Evolutionary conservation across 2,797 vertebrate genomes (phyloP).

Genomic region (Thaleichthys pacificus): DNA sequence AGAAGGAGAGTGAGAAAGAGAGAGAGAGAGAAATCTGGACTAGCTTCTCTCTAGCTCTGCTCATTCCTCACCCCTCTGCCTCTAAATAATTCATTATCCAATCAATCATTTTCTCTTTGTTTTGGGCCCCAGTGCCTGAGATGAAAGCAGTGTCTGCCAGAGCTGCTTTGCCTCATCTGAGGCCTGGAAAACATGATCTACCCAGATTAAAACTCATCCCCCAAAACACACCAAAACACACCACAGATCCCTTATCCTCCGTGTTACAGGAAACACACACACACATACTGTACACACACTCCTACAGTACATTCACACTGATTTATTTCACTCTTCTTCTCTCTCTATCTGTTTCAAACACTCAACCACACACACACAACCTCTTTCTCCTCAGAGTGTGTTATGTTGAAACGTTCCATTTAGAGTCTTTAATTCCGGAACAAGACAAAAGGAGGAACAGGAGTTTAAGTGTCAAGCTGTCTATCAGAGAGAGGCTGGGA

Average conservation of each 20-base stretch:
- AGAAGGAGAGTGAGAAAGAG: conserved; percentile 46
- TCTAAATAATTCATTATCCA: conserved; percentile 88
- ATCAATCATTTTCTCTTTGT: conserved; percentile 88
- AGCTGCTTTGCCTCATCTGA: conserved; percentile 84
- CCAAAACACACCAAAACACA: conserved; percentile 46
- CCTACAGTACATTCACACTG: conserved; percentile 45
- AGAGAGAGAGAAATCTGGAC: conserved; percentile 31
- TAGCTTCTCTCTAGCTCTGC: conserved; percentile 50
- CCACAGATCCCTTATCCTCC: neutral
- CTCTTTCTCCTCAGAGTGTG: conserved; percentile 2
- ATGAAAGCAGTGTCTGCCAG: conserved; percentile 82
- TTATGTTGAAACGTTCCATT: conserved; percentile 20
- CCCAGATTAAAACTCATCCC: conserved; percentile 74
- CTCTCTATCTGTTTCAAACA: conserved; percentile 19
- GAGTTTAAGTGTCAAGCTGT: conserved; percentile 12
- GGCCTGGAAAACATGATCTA: conserved; percentile 82
- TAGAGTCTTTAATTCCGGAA: conserved; percentile 28
- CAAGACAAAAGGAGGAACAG: conserved; percentile 24
- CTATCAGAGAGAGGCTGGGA: neutral
- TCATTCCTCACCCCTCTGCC: conserved; percentile 75
- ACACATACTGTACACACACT: conserved; percentile 28
- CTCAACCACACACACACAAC: conserved; percentile 16
- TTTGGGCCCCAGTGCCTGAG: conserved; percentile 84
- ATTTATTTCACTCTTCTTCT: conserved; percentile 13
- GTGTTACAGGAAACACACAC: conserved; percentile 3